A percentile compares a stretch with the other conserved stretches of the same genome.
These are phyloP conservation scores for Neoaliturus tenellus DNA, from an alignment of 2,888 invertebrate genomes.

Conservation along the genomic window DNA sequence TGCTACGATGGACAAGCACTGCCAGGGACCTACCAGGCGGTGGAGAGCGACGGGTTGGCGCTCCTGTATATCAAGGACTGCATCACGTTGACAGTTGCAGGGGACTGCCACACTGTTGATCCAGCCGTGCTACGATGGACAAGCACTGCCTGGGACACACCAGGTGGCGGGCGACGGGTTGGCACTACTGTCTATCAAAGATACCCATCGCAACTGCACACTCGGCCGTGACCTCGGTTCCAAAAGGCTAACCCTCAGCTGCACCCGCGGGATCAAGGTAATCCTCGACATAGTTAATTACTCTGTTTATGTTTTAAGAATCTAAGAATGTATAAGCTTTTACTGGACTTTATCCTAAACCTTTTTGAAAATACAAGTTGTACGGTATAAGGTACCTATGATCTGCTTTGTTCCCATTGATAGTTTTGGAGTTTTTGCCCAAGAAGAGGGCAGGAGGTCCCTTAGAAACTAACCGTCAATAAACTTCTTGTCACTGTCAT, in stretches of 20 bases:
- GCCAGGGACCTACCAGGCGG: not conserved
- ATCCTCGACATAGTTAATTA: too few relatives aligned
- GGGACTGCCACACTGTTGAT: not conserved
- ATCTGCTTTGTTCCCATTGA: too few relatives aligned
- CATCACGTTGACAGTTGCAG: conserved; percentile 6
- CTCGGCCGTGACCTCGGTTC: not conserved
- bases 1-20: not conserved
- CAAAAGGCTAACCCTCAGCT: not conserved
- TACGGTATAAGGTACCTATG: too few relatives aligned
- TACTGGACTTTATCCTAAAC: too few relatives aligned
- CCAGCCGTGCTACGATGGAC: conserved; percentile 26
- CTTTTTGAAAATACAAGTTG: too few relatives aligned
- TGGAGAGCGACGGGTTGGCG: not conserved
- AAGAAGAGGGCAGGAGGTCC: too few relatives aligned
- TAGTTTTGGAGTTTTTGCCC: too few relatives aligned
- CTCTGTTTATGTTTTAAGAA: too few relatives aligned
- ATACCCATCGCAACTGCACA: not conserved
- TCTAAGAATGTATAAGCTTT: too few relatives aligned
- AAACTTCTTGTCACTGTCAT: too few relatives aligned
- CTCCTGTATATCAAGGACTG: conserved; percentile 1
- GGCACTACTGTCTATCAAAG: conserved; percentile 18
- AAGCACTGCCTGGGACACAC: not conserved
- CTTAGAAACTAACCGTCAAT: too few relatives aligned
- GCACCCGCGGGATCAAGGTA: conserved; percentile 9
- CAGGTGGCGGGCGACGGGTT: not conserved